Percentiles rank a stretch among this genome's conserved stretches.
phyloP scores from a whole-genome alignment of 2,113 vertebrate genomes.

The Alethe castanea region DNA sequence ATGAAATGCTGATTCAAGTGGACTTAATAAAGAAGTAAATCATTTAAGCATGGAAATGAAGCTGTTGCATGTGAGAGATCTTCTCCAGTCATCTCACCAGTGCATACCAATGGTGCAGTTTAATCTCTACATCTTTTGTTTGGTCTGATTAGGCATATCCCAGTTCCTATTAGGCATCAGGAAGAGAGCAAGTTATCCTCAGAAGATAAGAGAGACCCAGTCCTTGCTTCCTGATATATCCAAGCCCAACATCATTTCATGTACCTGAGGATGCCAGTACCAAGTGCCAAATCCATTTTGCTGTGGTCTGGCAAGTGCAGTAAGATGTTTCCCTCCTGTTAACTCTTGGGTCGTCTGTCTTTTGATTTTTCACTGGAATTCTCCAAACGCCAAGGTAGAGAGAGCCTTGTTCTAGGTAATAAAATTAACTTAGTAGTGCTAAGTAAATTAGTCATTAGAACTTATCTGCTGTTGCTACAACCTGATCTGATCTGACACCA shows the following conservation, averaged over 20 bases:
- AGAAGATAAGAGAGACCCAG: slow-evolving; percentile 4
- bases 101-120: not conserved
- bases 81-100: slow-evolving; percentile 30
- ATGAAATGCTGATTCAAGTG: slow-evolving; percentile 46
- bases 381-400: not conserved
- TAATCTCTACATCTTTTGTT: slow-evolving; percentile 50
- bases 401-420: not conserved
- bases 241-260: not conserved
- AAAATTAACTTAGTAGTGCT: not conserved
- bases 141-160: slow-evolving; percentile 21
- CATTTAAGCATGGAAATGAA: slow-evolving; percentile 37
- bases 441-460: not conserved
- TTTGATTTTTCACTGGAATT: not conserved
- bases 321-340: not conserved
- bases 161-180: not conserved
- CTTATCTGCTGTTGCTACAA: not conserved
- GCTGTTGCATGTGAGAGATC: slow-evolving; percentile 18
- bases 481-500: not conserved
- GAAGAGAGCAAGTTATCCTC: not conserved
- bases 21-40: slow-evolving; percentile 28
- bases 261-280: not conserved
- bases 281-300: not conserved
- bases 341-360: not conserved
- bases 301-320: not conserved
- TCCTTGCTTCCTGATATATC: not conserved